Conservation (phyloP, 37 sponge, comb jelly and placozoan genomes). For the Hormiphora californensis region DNA sequence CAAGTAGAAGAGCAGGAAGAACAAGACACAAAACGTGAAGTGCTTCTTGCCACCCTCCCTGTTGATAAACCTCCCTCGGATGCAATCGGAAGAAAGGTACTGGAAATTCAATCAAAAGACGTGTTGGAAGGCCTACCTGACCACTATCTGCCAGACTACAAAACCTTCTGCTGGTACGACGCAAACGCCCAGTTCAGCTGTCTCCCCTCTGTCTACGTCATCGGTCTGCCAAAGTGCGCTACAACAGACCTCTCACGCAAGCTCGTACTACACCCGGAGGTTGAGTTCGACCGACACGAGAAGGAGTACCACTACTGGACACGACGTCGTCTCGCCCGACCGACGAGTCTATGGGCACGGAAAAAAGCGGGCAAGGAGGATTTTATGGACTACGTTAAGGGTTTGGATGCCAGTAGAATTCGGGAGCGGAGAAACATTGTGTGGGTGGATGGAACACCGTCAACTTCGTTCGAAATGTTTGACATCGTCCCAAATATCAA, state of each 20-base stretch:
- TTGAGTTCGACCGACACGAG: background rate
- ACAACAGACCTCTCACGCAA: slow-evolving; percentile 17
- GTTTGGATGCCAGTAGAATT: background rate
- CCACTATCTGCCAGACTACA: slow-evolving; percentile 26
- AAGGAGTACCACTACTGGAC: slow-evolving; percentile 21
- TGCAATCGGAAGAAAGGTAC: too few relatives aligned
- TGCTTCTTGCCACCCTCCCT: too few relatives aligned
- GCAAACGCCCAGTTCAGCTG: background rate
- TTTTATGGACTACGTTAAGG: background rate
- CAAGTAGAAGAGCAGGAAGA: too few relatives aligned
- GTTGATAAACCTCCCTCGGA: too few relatives aligned
- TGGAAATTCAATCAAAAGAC: background rate
- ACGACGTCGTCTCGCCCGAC: background rate
- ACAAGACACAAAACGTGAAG: too few relatives aligned
- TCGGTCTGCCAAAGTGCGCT: slow-evolving; percentile 16
- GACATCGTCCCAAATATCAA: background rate
- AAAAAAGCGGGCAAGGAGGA: background rate
- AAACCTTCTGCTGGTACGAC: slow-evolving; percentile 21
- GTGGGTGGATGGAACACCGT: slow-evolving; percentile 35
- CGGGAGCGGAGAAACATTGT: background rate
- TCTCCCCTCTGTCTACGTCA: background rate
- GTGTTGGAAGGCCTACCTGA: background rate
- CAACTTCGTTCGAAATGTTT: background rate
- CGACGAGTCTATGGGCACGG: background rate
- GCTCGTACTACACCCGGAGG: slow-evolving; percentile 11